Conservation (phyloP, 2,888 invertebrate genomes). For the Chouioia cunea region DNA sequence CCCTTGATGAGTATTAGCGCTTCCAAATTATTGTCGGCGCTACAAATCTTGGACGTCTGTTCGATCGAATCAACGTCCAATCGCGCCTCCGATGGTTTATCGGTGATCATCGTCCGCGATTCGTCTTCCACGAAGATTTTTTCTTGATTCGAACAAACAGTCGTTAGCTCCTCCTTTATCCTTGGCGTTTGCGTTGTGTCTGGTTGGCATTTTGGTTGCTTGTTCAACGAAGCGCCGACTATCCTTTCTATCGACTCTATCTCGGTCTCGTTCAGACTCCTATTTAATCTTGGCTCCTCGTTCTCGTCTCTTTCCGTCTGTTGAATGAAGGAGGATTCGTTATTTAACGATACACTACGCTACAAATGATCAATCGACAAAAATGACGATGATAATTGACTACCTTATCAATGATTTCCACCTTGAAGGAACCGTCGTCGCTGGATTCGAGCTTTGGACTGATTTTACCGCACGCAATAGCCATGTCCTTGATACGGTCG, state of each 20-base stretch:
- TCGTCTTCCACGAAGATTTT: neutral
- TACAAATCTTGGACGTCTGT: slow-evolving; percentile 57
- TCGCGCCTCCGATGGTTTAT: neutral
- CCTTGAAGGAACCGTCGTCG: neutral
- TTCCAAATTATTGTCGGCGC: slow-evolving; percentile 69
- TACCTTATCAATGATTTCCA: neutral
- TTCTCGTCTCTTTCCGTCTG: slow-evolving; percentile 1
- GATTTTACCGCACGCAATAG: slow-evolving; percentile 70
- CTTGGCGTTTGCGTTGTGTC: slow-evolving; percentile 22
- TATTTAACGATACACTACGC: too few species aligned
- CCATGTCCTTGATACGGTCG: slow-evolving; percentile 72
- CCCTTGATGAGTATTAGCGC: slow-evolving; percentile 71
- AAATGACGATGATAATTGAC: neutral
- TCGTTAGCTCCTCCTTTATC: slow-evolving; percentile 41
- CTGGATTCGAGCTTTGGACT: slow-evolving; percentile 49
- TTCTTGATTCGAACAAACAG: slow-evolving; percentile 51
- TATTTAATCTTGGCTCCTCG: neutral
- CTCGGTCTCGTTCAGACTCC: slow-evolving; percentile 22
- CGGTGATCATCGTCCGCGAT: neutral
- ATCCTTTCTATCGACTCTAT: neutral
- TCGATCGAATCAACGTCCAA: slow-evolving; percentile 51
- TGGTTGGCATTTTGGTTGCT: neutral
- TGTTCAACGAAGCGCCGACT: too few species aligned
- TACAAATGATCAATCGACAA: too few species aligned
- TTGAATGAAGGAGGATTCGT: too few species aligned